Conservation (phyloP, 2,113 vertebrate species). For the Ahaetulla prasina region DNA sequence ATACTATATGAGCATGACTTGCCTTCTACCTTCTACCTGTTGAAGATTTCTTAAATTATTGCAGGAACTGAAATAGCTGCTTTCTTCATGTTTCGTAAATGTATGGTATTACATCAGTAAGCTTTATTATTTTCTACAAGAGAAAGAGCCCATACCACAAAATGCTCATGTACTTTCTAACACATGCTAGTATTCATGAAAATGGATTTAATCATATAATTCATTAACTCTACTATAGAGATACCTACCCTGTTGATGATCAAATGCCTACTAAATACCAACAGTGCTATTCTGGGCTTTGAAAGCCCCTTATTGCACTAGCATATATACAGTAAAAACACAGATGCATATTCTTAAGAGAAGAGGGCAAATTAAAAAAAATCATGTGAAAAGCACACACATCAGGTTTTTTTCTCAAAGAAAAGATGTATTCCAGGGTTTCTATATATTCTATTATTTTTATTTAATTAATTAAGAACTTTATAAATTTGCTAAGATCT, state of each 20-base stretch:
- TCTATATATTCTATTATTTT: too few relatives aligned
- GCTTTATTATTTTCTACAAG: not conserved
- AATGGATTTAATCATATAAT: not conserved
- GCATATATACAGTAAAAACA: not conserved
- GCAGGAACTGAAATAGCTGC: not conserved
- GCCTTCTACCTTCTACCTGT: not conserved
- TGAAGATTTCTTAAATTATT: constrained; percentile 3
- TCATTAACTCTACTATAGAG: not conserved
- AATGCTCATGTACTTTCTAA: not conserved
- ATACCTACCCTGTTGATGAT: not conserved
- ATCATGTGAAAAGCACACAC: not conserved
- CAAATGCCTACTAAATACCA: not conserved
- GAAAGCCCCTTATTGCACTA: not conserved
- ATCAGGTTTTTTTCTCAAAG: not conserved
- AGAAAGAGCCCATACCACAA: not conserved
- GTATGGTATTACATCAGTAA: not conserved
- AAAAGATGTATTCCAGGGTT: too few relatives aligned
- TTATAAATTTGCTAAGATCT: too few relatives aligned
- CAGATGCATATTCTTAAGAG: not conserved
- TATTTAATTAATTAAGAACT: too few relatives aligned
- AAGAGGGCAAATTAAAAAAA: not conserved
- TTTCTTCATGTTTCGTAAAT: not conserved
- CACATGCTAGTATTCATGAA: not conserved
- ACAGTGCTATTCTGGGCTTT: not conserved
- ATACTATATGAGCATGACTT: too few relatives aligned